A percentile compares a stretch with the other conserved stretches of the same genome.
phyloP scores from a whole-genome alignment of 1,140 invertebrate genomes.

The Lepidurus couesii region DNA sequence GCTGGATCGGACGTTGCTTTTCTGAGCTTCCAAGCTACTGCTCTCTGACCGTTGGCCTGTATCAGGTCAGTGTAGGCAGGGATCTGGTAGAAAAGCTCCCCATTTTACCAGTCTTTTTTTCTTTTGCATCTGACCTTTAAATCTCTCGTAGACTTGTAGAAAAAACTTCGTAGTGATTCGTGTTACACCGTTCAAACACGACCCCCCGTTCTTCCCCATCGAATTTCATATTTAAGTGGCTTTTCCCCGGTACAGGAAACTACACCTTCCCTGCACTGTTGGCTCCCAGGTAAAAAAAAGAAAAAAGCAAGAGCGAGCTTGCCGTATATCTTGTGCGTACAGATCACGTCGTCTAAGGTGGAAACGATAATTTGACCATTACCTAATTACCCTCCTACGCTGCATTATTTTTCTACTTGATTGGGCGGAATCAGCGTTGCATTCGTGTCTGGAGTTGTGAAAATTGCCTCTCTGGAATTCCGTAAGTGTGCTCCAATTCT shows the following conservation, averaged over 20 bases:
- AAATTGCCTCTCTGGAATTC: neutral
- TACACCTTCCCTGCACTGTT: neutral
- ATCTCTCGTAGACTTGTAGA: neutral
- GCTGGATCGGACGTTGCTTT: conserved; percentile 17
- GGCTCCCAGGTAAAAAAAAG: neutral
- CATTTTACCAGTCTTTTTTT: neutral
- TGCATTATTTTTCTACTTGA: neutral
- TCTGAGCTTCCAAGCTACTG: conserved; percentile 17
- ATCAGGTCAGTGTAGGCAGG: conserved; percentile 20
- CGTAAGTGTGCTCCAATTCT: neutral
- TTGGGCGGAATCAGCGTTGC: conserved; percentile 5
- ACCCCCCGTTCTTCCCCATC: neutral
- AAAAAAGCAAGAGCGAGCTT: neutral
- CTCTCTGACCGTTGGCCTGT: conserved; percentile 16
- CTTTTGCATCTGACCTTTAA: neutral
- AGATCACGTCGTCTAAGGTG: neutral
- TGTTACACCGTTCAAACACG: neutral
- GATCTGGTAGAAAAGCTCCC: conserved; percentile 14
- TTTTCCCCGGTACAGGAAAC: neutral
- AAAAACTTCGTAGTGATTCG: neutral
- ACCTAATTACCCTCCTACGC: neutral
- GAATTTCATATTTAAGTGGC: neutral
- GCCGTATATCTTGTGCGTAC: neutral
- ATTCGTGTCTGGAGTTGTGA: neutral
- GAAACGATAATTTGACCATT: neutral